These are phyloP conservation scores for Thysanoteuthis rhombus DNA, from an alignment of 2,888 invertebrate genomes.

Conservation along the genomic window DNA sequence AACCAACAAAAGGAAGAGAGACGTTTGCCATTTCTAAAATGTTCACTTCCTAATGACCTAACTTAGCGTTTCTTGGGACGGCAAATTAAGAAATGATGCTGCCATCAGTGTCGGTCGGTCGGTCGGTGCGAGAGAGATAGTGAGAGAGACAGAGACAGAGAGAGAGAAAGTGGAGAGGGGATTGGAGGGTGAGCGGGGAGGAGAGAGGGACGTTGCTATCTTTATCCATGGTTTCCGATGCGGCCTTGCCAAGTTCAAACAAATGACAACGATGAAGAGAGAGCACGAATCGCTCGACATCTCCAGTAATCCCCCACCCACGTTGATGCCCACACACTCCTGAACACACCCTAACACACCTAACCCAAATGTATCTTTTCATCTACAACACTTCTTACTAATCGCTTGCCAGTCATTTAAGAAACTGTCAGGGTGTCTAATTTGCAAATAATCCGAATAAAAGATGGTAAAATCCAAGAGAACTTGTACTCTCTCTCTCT, in stretches of 20 bases:
- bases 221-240: neutral
- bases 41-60: conserved; percentile 12
- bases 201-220: neutral
- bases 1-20: neutral
- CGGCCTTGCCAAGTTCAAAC: neutral
- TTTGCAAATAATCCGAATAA: neutral
- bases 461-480: neutral
- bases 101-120: neutral
- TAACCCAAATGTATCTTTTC: neutral
- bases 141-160: no score
- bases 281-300: neutral
- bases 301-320: neutral
- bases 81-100: neutral
- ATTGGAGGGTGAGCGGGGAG: neutral
- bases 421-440: neutral
- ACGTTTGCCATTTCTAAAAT: conserved; percentile 12
- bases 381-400: neutral
- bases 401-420: neutral
- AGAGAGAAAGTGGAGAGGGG: neutral
- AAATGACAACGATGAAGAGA: neutral
- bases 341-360: neutral
- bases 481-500: neutral
- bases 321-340: neutral
- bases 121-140: no score
- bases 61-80: neutral